Conservation (phyloP, 1,140 invertebrate genomes). For the Listronotus oregonensis region DNA sequence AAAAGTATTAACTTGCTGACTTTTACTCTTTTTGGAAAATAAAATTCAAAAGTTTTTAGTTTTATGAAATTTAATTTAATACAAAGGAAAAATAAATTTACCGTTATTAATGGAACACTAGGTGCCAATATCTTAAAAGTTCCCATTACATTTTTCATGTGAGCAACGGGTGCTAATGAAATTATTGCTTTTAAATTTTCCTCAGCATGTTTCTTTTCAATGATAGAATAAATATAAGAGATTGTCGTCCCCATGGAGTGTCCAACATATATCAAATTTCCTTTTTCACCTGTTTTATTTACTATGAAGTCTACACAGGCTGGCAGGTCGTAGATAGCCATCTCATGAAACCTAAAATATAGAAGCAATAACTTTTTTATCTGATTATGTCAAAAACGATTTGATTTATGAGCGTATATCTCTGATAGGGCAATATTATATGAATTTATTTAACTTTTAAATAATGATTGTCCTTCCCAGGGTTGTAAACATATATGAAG, state of each 20-base stretch:
- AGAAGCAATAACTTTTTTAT: constrained; percentile 1
- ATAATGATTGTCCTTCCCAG: too few species aligned
- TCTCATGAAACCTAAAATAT: constrained; percentile 60
- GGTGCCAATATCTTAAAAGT: constrained; percentile 26
- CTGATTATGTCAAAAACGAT: too few species aligned
- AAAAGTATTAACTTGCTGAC: too few species aligned
- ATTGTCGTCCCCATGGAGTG: constrained; percentile 68
- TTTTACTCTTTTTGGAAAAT: too few species aligned
- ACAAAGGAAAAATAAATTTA: constrained; percentile 5
- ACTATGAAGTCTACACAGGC: constrained; percentile 61
- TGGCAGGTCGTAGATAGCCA: constrained; percentile 63
- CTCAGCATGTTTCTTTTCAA: constrained; percentile 54
- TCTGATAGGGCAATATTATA: too few species aligned
- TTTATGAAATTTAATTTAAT: too few species aligned
- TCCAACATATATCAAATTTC: constrained; percentile 56
- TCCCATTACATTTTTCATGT: constrained; percentile 64
- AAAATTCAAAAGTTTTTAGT: too few species aligned
- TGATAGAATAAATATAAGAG: constrained; percentile 53
- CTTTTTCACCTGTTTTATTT: constrained; percentile 57
- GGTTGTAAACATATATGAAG: too few species aligned
- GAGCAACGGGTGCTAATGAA: constrained; percentile 75
- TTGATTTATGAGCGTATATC: too few species aligned
- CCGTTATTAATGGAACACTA: constrained; percentile 3
- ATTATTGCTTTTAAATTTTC: constrained; percentile 59
- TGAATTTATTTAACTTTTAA: too few species aligned